These are phyloP conservation scores for Pampusana beccarii DNA, from an alignment of 2,113 vertebrate species.

Conservation along the genomic window DNA sequence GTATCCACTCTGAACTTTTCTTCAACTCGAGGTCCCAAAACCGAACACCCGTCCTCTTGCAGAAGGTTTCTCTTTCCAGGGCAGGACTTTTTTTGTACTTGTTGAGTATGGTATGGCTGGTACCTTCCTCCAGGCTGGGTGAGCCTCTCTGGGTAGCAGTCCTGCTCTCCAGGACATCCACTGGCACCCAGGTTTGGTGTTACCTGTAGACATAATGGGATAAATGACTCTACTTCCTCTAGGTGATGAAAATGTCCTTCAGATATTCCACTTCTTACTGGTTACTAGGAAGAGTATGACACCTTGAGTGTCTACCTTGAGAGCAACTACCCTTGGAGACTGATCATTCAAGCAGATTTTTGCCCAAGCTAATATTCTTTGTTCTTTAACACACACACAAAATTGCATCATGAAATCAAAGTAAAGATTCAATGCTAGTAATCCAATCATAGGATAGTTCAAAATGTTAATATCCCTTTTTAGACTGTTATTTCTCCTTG, in stretches of 20 bases:
- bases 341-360: not conserved
- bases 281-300: not conserved
- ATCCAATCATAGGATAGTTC: not conserved
- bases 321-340: not conserved
- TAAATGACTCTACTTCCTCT: not conserved
- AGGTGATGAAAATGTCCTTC: not conserved
- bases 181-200: not conserved
- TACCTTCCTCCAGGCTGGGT: not conserved
- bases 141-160: not conserved
- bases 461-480: not conserved
- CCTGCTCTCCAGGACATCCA: not conserved
- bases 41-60: rapidly evolving
- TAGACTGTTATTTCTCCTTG: not conserved
- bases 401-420: not conserved
- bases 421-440: not conserved
- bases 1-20: not conserved
- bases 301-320: not conserved
- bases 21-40: not conserved
- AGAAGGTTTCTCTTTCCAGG: rapidly evolving
- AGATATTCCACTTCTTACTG: not conserved
- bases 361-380: not conserved
- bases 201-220: not conserved
- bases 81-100: not conserved
- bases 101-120: not conserved
- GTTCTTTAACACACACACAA: not conserved